These are phyloP conservation scores for Oikopleura dioica DNA, from an alignment of 23 tunicate species.

Conservation along the genomic window DNA sequence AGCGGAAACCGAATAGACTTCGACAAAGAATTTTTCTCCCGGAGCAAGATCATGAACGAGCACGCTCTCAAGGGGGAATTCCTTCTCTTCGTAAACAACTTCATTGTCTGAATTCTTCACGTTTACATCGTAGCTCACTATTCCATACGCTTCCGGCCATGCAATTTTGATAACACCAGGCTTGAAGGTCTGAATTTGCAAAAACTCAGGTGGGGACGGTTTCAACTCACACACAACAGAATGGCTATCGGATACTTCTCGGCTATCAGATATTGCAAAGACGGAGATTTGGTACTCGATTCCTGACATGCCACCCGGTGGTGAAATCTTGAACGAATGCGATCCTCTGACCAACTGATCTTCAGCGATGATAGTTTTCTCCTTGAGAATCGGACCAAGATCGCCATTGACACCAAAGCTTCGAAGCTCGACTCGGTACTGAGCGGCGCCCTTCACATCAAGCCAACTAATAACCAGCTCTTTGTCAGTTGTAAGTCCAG, in stretches of 20 bases:
- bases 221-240: background rate
- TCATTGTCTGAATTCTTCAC: background rate
- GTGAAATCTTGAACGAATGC: background rate
- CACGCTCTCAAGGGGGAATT: background rate
- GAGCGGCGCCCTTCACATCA: background rate
- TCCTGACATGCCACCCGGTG: constrained; percentile 5
- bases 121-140: background rate
- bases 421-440: constrained; percentile 8
- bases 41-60: background rate
- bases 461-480: background rate
- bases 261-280: background rate
- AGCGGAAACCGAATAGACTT: background rate
- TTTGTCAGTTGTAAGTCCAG: background rate
- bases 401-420: background rate
- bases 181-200: background rate
- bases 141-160: background rate
- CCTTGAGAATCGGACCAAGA: background rate
- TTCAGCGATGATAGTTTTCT: background rate
- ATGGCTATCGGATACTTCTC: background rate
- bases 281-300: background rate
- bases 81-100: background rate
- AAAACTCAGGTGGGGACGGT: background rate
- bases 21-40: background rate
- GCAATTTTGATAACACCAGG: background rate
- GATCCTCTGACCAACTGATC: background rate